phyloP scores from a whole-genome alignment of 2,113 vertebrate genomes.

The Lathamus discolor region DNA sequence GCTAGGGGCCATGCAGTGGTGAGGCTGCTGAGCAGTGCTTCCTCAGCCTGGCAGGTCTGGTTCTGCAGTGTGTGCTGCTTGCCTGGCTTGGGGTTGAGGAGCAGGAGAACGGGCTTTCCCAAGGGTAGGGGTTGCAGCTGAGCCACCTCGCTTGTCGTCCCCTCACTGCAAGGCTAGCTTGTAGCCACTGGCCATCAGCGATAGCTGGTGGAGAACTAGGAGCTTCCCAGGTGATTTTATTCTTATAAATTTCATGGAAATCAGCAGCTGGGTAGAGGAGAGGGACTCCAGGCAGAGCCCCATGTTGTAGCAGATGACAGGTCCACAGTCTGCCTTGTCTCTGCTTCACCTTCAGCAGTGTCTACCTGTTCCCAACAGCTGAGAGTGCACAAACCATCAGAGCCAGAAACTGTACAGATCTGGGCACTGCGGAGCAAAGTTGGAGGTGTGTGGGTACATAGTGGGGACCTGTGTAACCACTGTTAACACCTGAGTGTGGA shows the following conservation, averaged over 20 bases:
- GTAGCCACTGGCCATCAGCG: neutral
- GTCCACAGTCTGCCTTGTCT: neutral
- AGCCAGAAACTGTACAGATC: neutral
- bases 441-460: neutral
- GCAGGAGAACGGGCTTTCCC: neutral
- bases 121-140: neutral
- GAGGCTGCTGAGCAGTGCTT: fast-evolving
- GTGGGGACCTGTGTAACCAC: neutral
- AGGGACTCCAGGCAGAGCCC: neutral
- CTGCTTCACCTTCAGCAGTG: neutral
- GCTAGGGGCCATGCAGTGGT: fast-evolving
- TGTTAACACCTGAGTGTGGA: neutral
- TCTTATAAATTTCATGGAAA: neutral
- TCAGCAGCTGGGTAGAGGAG: neutral
- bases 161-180: neutral
- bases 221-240: neutral
- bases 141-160: neutral
- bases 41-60: neutral
- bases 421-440: fast-evolving
- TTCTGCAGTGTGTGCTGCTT: neutral
- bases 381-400: neutral
- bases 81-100: neutral
- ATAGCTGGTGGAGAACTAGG: neutral
- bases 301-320: fast-evolving
- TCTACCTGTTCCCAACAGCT: neutral